Conservation (phyloP, 2,797 vertebrate genomes). For the Ficedula albicollis region DNA sequence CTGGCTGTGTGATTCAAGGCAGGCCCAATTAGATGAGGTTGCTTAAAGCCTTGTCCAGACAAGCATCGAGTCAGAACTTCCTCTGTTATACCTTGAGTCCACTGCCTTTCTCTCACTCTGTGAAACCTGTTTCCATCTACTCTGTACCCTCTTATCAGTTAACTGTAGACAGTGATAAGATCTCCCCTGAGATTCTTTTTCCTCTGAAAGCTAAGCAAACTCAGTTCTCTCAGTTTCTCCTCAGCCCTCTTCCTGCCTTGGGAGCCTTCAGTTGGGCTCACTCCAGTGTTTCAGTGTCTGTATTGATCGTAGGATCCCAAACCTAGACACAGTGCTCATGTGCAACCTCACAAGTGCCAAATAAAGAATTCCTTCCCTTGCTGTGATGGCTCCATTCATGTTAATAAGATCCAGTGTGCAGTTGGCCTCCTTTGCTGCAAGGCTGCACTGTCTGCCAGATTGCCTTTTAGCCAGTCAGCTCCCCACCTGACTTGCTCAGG, state of each 20-base stretch:
- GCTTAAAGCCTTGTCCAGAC: background rate
- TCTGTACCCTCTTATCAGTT: background rate
- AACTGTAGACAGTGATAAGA: background rate
- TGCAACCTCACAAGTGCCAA: background rate
- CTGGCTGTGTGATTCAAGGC: background rate
- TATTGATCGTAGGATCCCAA: background rate
- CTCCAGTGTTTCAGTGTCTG: background rate
- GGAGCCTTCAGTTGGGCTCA: background rate
- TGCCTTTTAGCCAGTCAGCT: background rate
- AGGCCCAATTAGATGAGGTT: background rate
- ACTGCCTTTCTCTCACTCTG: background rate
- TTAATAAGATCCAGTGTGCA: background rate
- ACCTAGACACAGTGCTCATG: background rate
- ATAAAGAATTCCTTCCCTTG: background rate
- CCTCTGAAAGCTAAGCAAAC: background rate
- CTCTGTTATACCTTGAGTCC: background rate
- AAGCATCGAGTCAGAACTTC: background rate
- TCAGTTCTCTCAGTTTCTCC: background rate
- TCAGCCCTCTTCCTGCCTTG: background rate
- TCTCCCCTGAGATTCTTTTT: background rate
- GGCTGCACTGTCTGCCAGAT: background rate
- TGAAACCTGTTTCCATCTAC: background rate
- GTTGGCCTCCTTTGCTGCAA: background rate
- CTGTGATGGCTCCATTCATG: background rate
- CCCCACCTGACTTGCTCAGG: background rate